Evolutionary conservation across 2,797 vertebrate genomes (phyloP).

Genomic region (Eleutherodactylus coqui): DNA sequence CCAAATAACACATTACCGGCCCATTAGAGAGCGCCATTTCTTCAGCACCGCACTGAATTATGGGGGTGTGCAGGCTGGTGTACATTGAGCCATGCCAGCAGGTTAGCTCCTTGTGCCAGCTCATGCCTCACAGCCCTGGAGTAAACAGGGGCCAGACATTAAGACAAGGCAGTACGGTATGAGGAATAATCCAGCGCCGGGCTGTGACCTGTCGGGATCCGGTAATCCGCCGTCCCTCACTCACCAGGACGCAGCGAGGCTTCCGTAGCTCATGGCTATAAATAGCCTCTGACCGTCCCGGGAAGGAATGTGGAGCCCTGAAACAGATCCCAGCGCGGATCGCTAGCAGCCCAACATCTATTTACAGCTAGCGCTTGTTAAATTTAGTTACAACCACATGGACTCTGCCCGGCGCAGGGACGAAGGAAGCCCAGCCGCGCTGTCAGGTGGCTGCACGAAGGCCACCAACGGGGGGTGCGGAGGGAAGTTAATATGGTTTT

Average conservation of each 20-base stretch:
- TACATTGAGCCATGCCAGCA: neutral
- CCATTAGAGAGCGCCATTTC: too few relatives aligned
- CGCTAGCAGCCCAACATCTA: slow-evolving; percentile 66
- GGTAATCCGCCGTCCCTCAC: slow-evolving; percentile 24
- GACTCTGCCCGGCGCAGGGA: neutral
- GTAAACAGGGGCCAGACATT: neutral
- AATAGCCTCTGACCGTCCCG: slow-evolving; percentile 65
- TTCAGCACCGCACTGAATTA: too few relatives aligned
- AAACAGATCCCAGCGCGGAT: slow-evolving; percentile 67
- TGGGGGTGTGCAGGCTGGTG: too few relatives aligned
- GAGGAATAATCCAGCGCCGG: neutral
- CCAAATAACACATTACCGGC: too few relatives aligned
- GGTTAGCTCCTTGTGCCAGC: neutral
- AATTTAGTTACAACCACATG: slow-evolving; percentile 66
- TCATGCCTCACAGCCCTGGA: neutral
- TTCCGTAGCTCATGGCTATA: slow-evolving; percentile 69
- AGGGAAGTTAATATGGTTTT: too few relatives aligned
- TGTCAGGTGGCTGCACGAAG: neutral
- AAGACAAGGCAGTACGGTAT: neutral
- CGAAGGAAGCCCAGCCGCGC: neutral
- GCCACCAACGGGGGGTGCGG: neutral
- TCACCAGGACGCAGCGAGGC: slow-evolving; percentile 44
- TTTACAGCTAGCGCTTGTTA: slow-evolving; percentile 70
- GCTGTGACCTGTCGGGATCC: neutral
- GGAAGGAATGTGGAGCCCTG: slow-evolving; percentile 66